phyloP scores from a whole-genome alignment of 2,797 vertebrate species.

The Semotilus atromaculatus region DNA sequence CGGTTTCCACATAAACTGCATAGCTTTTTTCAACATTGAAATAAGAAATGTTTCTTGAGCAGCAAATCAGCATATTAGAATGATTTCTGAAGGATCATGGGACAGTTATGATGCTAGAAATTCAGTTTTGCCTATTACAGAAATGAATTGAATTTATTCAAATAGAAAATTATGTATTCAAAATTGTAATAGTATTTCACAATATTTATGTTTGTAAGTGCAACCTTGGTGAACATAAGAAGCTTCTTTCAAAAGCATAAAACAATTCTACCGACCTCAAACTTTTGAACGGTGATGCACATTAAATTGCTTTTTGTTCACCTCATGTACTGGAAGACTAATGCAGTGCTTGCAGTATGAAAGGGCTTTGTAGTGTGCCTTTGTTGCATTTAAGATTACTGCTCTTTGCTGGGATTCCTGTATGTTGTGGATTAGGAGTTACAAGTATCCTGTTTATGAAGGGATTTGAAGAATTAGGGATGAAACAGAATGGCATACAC shows the following conservation, averaged over 20 bases:
- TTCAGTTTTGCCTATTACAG: background rate
- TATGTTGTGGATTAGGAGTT: constrained; percentile 41
- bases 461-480: constrained; percentile 45
- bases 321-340: constrained; percentile 9
- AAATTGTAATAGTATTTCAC: background rate
- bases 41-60: background rate
- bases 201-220: background rate
- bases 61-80: background rate
- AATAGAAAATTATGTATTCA: background rate
- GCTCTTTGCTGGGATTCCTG: constrained; percentile 38
- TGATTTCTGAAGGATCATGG: background rate
- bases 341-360: constrained; percentile 12
- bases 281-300: background rate
- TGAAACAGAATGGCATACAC: constrained; percentile 24
- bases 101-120: background rate
- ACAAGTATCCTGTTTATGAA: constrained; percentile 44
- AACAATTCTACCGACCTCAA: background rate
- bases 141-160: background rate
- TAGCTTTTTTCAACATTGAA: background rate
- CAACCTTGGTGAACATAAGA: background rate
- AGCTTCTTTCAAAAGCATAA: background rate
- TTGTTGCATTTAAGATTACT: constrained; percentile 33
- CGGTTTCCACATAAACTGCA: background rate
- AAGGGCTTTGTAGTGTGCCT: constrained; percentile 24
- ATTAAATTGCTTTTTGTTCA: background rate